phyloP scores from a whole-genome alignment of 2,113 vertebrate species.

The Daubentonia madagascariensis region DNA sequence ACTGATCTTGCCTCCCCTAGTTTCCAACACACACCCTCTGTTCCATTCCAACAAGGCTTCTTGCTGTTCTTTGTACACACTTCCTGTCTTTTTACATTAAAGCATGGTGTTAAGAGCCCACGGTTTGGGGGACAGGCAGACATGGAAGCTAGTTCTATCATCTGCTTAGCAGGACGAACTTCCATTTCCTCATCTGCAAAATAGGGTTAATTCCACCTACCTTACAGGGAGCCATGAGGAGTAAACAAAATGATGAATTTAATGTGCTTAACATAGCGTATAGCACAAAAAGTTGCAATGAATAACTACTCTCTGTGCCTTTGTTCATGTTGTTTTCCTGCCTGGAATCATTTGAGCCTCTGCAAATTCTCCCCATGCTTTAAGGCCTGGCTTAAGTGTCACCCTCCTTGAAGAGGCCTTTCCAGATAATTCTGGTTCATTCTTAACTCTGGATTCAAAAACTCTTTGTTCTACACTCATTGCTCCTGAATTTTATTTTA shows the following conservation, averaged over 20 bases:
- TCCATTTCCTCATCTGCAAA: constrained; percentile 27
- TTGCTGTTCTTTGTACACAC: background rate
- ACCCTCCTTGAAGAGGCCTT: background rate
- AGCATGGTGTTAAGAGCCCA: constrained; percentile 5
- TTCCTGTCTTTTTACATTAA: background rate
- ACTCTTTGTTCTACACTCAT: background rate
- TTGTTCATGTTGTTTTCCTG: background rate
- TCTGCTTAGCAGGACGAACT: constrained; percentile 23
- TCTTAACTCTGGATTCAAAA: constrained; percentile 36
- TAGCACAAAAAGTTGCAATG: background rate
- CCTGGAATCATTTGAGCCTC: background rate
- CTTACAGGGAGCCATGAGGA: background rate
- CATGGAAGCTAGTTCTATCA: background rate
- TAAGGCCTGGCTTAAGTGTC: background rate
- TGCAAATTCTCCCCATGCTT: background rate
- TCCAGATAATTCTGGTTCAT: constrained; percentile 28
- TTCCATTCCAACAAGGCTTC: background rate
- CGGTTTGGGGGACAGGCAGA: background rate
- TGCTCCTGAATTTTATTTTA: constrained; percentile 40
- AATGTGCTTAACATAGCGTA: background rate
- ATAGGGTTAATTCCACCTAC: background rate
- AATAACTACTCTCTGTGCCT: constrained; percentile 29
- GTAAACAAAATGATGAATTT: constrained; percentile 39
- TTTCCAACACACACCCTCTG: background rate
- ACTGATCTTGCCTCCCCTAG: background rate